A percentile compares a stretch with the other conserved stretches of the same genome.
Conservation (phyloP, 2,113 vertebrate genomes). For the Bucco capensis region DNA sequence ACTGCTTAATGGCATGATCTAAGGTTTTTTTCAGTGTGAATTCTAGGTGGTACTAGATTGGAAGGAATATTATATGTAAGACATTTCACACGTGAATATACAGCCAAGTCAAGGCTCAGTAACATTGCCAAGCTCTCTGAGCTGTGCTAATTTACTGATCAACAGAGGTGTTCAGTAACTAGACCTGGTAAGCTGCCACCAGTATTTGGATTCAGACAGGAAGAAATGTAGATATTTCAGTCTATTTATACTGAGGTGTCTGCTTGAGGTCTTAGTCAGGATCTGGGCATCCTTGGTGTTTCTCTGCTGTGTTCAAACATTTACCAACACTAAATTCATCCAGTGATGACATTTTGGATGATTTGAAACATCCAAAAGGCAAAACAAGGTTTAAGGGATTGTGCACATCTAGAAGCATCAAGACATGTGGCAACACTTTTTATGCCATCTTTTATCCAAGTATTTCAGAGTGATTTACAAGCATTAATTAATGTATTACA, state of each 20-base stretch:
- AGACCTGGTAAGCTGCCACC: not conserved
- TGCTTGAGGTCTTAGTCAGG: not conserved
- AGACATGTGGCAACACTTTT: conserved; percentile 50
- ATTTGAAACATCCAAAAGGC: not conserved
- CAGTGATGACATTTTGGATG: not conserved
- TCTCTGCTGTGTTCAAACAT: not conserved
- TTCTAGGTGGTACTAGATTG: not conserved
- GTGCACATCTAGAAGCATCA: conserved; percentile 14
- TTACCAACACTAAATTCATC: not conserved
- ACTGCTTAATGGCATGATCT: not conserved
- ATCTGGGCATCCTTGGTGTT: not conserved
- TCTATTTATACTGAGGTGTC: not conserved
- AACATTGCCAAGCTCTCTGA: not conserved
- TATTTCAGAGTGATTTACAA: conserved; percentile 54
- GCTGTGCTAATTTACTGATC: not conserved
- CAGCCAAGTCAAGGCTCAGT: not conserved
- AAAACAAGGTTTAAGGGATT: not conserved
- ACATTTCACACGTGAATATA: not conserved
- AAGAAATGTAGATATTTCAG: not conserved
- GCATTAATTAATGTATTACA: conserved; percentile 65
- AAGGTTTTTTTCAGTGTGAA: not conserved
- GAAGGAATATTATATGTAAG: not conserved
- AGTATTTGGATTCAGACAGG: not conserved
- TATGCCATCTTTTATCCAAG: conserved; percentile 49
- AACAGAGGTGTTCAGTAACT: not conserved